Evolutionary conservation across 1,140 invertebrate species (phyloP).

Genomic region (Papilio glaucus): DNA sequence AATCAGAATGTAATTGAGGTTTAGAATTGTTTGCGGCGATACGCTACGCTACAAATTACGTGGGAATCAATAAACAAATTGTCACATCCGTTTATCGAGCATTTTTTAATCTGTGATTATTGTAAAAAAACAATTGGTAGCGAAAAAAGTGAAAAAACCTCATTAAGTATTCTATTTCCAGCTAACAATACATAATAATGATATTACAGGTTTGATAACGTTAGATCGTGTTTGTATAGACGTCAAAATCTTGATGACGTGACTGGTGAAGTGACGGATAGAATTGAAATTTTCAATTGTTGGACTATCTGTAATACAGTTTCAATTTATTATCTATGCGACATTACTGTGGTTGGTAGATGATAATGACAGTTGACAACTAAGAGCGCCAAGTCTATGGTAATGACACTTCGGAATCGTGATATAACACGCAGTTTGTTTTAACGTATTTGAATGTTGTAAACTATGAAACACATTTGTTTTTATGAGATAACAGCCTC

Average conservation of each 20-base stretch:
- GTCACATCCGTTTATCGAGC: not conserved
- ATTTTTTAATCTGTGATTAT: not conserved
- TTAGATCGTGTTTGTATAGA: not conserved
- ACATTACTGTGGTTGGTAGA: too few species aligned
- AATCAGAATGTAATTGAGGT: not conserved
- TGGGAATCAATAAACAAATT: not conserved
- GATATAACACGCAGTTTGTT: too few species aligned
- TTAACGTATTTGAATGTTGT: too few species aligned
- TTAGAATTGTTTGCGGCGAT: not conserved
- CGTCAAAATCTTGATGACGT: not conserved
- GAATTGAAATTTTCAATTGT: too few species aligned
- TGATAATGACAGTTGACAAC: too few species aligned
- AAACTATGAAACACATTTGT: too few species aligned
- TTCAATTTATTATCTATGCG: too few species aligned
- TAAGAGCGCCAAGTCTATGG: too few species aligned
- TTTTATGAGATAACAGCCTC: too few species aligned
- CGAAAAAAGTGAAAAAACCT: not conserved
- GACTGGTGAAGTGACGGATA: too few species aligned
- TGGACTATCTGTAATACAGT: too few species aligned
- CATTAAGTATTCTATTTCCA: not conserved
- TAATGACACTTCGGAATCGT: too few species aligned
- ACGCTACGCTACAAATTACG: not conserved
- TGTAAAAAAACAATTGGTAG: conserved; percentile 6
- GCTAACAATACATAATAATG: not conserved
- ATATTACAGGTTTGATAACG: not conserved